These are phyloP conservation scores for Drosophila kanapiae DNA, from an alignment of 1,140 invertebrate species.

Conservation along the genomic window DNA sequence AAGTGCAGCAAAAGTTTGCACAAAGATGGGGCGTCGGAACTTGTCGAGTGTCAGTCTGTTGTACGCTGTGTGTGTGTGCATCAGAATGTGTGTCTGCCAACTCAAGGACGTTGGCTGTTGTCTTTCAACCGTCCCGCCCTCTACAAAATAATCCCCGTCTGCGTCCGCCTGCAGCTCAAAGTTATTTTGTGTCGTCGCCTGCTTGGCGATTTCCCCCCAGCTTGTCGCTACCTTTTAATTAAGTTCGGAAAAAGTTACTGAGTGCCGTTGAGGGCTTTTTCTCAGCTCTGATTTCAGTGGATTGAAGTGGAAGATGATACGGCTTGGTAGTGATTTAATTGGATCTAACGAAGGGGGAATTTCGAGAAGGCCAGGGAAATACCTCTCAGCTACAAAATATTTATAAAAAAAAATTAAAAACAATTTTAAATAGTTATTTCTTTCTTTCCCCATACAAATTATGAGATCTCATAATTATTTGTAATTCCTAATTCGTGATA, in stretches of 20 bases:
- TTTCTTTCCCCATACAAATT: neutral
- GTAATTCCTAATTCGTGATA: neutral
- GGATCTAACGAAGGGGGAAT: neutral
- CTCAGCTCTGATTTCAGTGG: conserved; percentile 22
- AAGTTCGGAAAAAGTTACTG: conserved; percentile 45
- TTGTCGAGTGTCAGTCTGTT: conserved; percentile 4
- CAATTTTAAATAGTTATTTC: neutral
- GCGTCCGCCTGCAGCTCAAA: neutral
- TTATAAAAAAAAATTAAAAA: neutral
- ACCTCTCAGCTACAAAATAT: neutral
- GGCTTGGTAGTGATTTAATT: conserved; percentile 4
- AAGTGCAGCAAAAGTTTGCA: conserved; percentile 33
- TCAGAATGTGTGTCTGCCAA: conserved; percentile 21
- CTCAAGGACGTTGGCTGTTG: conserved; percentile 60
- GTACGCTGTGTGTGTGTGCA: neutral
- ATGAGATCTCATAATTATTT: neutral
- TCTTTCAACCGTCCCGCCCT: conserved; percentile 15
- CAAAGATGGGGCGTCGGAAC: conserved; percentile 8
- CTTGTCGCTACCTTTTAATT: conserved; percentile 51
- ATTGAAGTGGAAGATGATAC: conserved; percentile 13
- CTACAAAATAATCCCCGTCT: conserved; percentile 11
- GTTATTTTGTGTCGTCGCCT: conserved; percentile 40
- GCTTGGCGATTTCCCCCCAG: neutral
- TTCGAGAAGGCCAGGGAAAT: neutral
- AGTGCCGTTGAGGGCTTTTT: conserved; percentile 21